Evolutionary conservation across 2,888 invertebrate genomes (phyloP), one percentile per base, ranked within the genome.

Genomic region (Seira musarum): DNA sequence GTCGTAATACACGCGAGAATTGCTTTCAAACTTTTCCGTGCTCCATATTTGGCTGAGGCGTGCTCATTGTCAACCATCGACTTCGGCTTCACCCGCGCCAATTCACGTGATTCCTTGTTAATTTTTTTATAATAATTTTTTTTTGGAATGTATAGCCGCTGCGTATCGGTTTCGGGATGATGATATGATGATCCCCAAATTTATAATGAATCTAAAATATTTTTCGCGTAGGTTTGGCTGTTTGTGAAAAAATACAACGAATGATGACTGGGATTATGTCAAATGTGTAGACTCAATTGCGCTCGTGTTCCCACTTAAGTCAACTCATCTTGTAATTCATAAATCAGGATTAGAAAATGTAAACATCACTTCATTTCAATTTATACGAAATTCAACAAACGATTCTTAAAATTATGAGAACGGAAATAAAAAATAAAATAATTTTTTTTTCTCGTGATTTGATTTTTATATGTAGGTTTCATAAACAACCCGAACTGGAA

Each of bases 401-500:
- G 2, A 17, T 2, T 53, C 13, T 3, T 53, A 53, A 40, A 17
- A 8, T 53, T n/a, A 53, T 53, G 53, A 8, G 53, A n/a, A 53
- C 6, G 63, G 21, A 2, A 63, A 6, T 63, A 2, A n/a, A 57
- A 10, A 57, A 57, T 19, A 19, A 63, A 63, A 63, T 63, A 63
- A 63, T 17, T 40, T 40, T 6, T 40, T 40, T 40, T 13, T n/a
- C n/a, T 57, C 13, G n/a, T 15, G 17, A n/a, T 21, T 49, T 72
- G 13, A 40, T 66, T 3, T 8, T 78, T 68, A 83, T 24, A 84
- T 84, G 60, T 82, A 84, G 15, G 83, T 84, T 81, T 84, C 83
- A 53, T 84, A 84, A 63, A 84, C 83, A 57, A 84, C 83, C 61
- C 83, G 70, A 61, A 84, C 83, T 57, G 83, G 83, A 70, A 84